Percentiles rank a stretch among this genome's conserved stretches.
These are phyloP conservation scores for Bombus huntii DNA, from an alignment of 1,140 invertebrate genomes.

Conservation along the genomic window DNA sequence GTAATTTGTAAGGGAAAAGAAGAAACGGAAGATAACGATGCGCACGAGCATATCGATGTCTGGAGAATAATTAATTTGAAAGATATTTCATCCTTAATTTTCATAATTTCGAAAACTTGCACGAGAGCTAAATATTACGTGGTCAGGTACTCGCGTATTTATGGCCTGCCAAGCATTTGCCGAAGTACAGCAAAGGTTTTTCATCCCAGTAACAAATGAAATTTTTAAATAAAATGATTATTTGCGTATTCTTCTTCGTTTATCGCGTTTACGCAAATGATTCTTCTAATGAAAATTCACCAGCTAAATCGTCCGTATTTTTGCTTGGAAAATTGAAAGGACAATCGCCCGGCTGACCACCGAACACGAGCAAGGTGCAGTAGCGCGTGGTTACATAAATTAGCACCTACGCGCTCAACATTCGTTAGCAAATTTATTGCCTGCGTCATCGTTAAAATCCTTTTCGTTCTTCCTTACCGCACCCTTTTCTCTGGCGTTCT, in stretches of 20 bases:
- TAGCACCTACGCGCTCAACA: constrained; percentile 71
- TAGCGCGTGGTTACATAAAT: constrained; percentile 72
- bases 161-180: fast-evolving
- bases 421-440: constrained; percentile 76
- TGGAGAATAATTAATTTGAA: too few relatives aligned
- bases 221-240: not conserved
- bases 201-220: fast-evolving
- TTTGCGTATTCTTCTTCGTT: not conserved
- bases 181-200: not conserved
- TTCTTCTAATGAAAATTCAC: constrained; percentile 58
- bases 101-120: too few relatives aligned
- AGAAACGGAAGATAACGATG: too few relatives aligned
- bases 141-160: too few relatives aligned
- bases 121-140: too few relatives aligned
- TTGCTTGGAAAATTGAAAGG: not conserved
- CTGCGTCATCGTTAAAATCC: constrained; percentile 64
- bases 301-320: fast-evolving
- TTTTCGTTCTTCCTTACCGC: not conserved
- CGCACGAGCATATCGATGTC: fast-evolving
- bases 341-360: not conserved
- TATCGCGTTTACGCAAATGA: constrained; percentile 68
- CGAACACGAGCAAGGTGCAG: constrained; percentile 52
- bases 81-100: too few relatives aligned
- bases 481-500: constrained; percentile 18
- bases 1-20: too few relatives aligned